These are phyloP conservation scores for Abscondita cerata DNA, from an alignment of 2,888 invertebrate genomes.

Conservation along the genomic window DNA sequence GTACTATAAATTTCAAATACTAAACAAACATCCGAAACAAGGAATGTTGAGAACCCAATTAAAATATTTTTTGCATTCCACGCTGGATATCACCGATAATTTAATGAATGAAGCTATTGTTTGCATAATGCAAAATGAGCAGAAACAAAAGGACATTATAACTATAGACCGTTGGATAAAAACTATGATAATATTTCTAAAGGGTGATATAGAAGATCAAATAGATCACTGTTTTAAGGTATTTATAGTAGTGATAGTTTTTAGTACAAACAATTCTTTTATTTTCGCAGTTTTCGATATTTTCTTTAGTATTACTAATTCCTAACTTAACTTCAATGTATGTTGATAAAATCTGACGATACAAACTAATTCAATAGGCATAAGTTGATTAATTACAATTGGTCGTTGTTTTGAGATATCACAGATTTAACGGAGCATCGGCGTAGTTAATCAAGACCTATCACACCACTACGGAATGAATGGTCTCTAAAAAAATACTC, in stretches of 20 bases:
- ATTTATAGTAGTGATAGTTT: constrained; percentile 27
- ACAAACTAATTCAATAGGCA: no score
- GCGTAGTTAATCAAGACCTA: no score
- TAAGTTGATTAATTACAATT: no score
- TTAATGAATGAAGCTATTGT: constrained; percentile 70
- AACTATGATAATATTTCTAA: constrained; percentile 71
- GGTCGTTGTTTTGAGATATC: no score
- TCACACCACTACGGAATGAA: no score
- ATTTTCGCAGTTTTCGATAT: no score
- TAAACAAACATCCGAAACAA: constrained; percentile 47
- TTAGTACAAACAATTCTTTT: not conserved
- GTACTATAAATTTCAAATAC: constrained; percentile 62
- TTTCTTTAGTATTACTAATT: no score
- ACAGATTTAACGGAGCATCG: no score
- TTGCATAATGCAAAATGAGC: constrained; percentile 66
- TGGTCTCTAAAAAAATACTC: no score
- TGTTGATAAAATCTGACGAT: no score
- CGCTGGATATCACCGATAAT: constrained; percentile 64
- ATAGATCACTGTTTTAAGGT: constrained; percentile 72
- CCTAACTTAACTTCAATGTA: no score
- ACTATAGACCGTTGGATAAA: constrained; percentile 69
- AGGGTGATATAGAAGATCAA: constrained; percentile 71
- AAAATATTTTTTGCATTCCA: constrained; percentile 66
- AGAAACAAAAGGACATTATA: constrained; percentile 27
- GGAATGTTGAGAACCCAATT: constrained; percentile 64